Percentiles rank a stretch among this genome's conserved stretches.
These are phyloP conservation scores for Cryptus armator DNA, from an alignment of 2,888 invertebrate genomes.

Conservation along the genomic window DNA sequence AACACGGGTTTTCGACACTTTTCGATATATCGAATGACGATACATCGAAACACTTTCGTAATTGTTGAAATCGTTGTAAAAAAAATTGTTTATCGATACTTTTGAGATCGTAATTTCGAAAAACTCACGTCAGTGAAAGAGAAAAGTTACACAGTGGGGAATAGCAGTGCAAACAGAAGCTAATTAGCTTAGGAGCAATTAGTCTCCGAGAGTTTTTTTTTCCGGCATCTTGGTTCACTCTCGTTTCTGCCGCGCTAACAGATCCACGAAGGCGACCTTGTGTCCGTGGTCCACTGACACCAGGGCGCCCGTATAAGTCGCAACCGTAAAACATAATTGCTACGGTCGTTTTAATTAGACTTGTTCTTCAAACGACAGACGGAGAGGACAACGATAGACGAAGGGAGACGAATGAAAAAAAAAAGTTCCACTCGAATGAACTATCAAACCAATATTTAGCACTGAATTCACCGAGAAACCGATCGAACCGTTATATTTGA, in stretches of 20 bases:
- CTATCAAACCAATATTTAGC: neutral
- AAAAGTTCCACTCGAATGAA: neutral
- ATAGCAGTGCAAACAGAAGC: conserved; percentile 75
- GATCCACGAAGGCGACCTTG: conserved; percentile 26
- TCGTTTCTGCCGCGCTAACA: conserved; percentile 41
- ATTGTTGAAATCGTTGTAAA: neutral
- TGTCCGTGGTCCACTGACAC: conserved; percentile 42
- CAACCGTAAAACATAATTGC: conserved; percentile 72
- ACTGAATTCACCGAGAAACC: neutral
- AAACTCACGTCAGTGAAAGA: neutral
- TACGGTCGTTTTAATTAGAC: conserved; percentile 40
- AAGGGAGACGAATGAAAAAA: neutral
- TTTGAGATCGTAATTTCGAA: neutral
- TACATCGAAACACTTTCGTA: too few species aligned
- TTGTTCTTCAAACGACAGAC: conserved; percentile 24
- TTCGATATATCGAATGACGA: too few species aligned
- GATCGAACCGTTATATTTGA: neutral
- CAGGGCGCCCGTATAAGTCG: conserved; percentile 46
- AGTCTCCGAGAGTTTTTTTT: conserved; percentile 69
- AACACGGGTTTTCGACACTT: too few species aligned
- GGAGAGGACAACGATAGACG: too few species aligned
- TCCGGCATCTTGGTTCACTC: conserved; percentile 41
- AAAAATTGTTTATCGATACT: neutral
- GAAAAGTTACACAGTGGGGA: neutral
- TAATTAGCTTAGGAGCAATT: conserved; percentile 82